Conservation (phyloP, 2,888 invertebrate species). For the Hirtodrosophila confusa region DNA sequence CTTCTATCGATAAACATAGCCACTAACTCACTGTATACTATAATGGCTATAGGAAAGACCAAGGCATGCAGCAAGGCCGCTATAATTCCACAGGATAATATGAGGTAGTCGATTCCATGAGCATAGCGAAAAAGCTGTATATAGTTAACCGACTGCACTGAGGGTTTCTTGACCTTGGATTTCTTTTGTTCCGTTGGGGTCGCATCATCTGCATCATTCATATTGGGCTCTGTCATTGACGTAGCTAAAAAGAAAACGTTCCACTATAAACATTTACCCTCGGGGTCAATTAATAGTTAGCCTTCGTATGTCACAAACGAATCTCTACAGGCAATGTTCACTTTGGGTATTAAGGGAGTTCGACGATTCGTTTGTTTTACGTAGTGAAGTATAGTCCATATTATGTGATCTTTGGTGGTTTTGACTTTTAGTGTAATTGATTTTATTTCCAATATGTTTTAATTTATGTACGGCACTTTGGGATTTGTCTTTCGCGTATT, state of each 20-base stretch:
- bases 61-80: slow-evolving; percentile 86
- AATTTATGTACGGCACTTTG: slow-evolving; percentile 5
- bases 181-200: slow-evolving; percentile 36
- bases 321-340: slow-evolving; percentile 6
- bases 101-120: slow-evolving; percentile 85
- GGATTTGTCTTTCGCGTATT: slow-evolving; percentile 21
- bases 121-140: slow-evolving; percentile 86
- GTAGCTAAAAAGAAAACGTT: slow-evolving; percentile 25
- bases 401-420: slow-evolving; percentile 1
- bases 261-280: slow-evolving; percentile 61
- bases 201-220: slow-evolving; percentile 25
- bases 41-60: slow-evolving; percentile 87
- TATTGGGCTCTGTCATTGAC: slow-evolving; percentile 33
- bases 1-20: slow-evolving; percentile 88
- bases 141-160: slow-evolving; percentile 60
- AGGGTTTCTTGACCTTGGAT: slow-evolving; percentile 25
- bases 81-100: slow-evolving; percentile 85
- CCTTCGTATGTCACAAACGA: slow-evolving; percentile 20
- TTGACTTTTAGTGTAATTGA: slow-evolving; percentile 5
- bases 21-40: slow-evolving; percentile 89
- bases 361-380: not conserved
- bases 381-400: not conserved
- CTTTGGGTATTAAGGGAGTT: slow-evolving; percentile 1
- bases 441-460: not conserved
- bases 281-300: slow-evolving; percentile 72